Evolutionary conservation across 2,888 invertebrate genomes (phyloP).

Genomic region (Antitype chi): DNA sequence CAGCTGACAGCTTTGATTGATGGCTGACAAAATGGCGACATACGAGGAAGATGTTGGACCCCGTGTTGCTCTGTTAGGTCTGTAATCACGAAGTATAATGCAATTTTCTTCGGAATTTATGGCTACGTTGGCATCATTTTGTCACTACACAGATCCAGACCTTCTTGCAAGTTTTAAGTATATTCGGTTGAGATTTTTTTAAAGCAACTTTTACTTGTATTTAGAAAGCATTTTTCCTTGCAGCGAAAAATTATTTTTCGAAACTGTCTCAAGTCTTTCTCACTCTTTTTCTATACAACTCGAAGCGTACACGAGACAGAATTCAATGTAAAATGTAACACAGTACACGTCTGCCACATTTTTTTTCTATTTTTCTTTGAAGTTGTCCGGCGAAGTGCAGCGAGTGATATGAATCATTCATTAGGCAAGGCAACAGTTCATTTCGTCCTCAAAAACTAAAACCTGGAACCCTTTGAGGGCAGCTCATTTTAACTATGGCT

Average conservation of each 20-base stretch:
- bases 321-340: slow-evolving; percentile 41
- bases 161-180: not conserved
- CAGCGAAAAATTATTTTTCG: not conserved
- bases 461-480: slow-evolving; percentile 4
- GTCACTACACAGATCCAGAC: not conserved
- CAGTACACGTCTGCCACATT: slow-evolving; percentile 35
- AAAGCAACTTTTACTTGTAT: not conserved
- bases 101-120: slow-evolving; percentile 32
- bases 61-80: slow-evolving; percentile 20
- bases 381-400: slow-evolving; percentile 27
- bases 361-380: slow-evolving; percentile 37
- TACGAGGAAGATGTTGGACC: slow-evolving; percentile 51
- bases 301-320: not conserved
- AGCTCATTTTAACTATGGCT: slow-evolving; percentile 9
- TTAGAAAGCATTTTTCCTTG: not conserved
- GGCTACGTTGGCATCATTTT: not conserved
- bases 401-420: slow-evolving; percentile 52
- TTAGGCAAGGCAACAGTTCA: slow-evolving; percentile 46
- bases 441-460: slow-evolving; percentile 34
- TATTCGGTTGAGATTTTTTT: not conserved
- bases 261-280: not conserved
- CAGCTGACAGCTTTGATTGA: slow-evolving; percentile 56
- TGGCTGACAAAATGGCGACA: slow-evolving; percentile 59
- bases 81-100: slow-evolving; percentile 21
- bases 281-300: not conserved